These are phyloP conservation scores for Dendrophyllia cribrosa DNA, from an alignment of 64 coral and sea anemone genomes.

Conservation along the genomic window DNA sequence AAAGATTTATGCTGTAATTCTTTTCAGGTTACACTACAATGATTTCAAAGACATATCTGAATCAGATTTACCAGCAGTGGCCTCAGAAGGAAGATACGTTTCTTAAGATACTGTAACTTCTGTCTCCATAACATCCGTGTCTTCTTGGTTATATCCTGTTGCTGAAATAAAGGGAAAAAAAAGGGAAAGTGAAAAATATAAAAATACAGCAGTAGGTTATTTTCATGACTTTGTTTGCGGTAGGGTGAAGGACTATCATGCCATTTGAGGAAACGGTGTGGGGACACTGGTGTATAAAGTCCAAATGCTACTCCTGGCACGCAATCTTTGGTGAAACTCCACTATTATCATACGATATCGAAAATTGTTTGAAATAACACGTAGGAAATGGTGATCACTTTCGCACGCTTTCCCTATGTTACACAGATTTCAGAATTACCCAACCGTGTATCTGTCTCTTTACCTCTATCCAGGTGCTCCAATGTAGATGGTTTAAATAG, in stretches of 20 bases:
- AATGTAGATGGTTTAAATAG: not conserved
- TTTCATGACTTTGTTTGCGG: not conserved
- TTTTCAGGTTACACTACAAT: not conserved
- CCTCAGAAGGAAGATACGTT: conserved; percentile 2
- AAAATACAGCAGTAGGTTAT: not conserved
- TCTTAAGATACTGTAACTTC: not conserved
- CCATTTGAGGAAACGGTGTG: not conserved
- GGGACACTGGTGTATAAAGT: not conserved
- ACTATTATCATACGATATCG: not conserved
- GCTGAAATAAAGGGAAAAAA: conserved; percentile 12
- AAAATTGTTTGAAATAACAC: conserved; percentile 8
- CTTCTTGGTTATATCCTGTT: conserved; percentile 2
- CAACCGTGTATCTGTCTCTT: conserved; percentile 1
- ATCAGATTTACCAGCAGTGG: conserved; percentile 20
- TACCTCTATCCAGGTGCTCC: not conserved
- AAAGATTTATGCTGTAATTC: conserved; percentile 6
- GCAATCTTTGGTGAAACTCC: not conserved
- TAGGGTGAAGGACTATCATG: not conserved
- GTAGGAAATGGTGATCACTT: not conserved
- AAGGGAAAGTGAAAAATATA: not conserved
- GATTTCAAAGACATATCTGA: not conserved
- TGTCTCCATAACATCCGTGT: not conserved
- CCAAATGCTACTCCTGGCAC: not conserved
- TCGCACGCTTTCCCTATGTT: not conserved
- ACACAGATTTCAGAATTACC: not conserved